Base-by-base conservation (phyloP, 2,113 vertebrate species). In the Vulpes ferrilata region DNA sequence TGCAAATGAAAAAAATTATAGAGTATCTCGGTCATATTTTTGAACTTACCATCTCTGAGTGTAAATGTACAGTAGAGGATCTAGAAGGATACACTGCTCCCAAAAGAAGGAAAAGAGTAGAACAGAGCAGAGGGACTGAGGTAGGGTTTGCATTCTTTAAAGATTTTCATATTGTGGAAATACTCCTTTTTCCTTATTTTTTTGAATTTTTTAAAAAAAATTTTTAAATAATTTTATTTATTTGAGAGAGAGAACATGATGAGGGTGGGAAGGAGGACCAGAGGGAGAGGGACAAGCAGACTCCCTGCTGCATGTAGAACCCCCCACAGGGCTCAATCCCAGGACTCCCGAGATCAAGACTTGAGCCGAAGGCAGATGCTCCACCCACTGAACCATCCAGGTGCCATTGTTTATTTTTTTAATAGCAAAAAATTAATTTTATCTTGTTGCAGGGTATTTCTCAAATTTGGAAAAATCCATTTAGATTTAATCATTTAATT, bases 401-500 rank as follows among this genome's bases (percentile, higher is more conserved):
- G 35, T 12, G 5, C 11, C 71, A 17, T 5, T 23, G 2, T 11
- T 73, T 69, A n/a, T 67, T 43, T 43, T 71, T 73, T 43, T 13
- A 43, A 64, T 82, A 71, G 35, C 19, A 67, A n/a, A 6, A 73
- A 55, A n/a, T 59, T 55, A 11, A 55, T 27, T 30, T 20, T 81
- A 53, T 22, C 11, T 87, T 93, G 10, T 55, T 35, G 78, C 1
- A 48, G 13, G 12, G 17, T 78, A 67, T 74, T 25, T 25, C 16
- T 60, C 53, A 89, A 51, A 60, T 69, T 78, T 65, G 16, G 15
- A 59, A 84, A 83, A 59, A 59, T 23, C 62, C 6, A 48, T 59
- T 55, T 73, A 62, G 17, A 53, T 62, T 81, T 74, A 55, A 64
- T 7, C 43, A 82, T 89, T 71, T 25, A 69, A 93, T 84, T 83